These are phyloP conservation scores for Rhysida immarginata DNA, from an alignment of 1,140 invertebrate species.

Conservation along the genomic window DNA sequence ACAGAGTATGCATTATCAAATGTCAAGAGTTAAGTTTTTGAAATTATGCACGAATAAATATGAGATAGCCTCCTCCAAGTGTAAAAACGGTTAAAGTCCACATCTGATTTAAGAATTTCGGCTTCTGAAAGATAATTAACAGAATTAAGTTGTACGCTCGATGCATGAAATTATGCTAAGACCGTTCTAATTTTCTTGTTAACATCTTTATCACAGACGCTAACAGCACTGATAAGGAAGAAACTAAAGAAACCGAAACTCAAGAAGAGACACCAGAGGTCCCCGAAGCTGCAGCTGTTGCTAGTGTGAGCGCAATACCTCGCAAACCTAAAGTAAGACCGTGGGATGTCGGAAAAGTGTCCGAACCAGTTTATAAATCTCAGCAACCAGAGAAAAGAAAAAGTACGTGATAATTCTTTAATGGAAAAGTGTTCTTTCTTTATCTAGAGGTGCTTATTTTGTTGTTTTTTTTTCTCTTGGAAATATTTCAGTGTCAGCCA, in stretches of 20 bases:
- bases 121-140: too few relatives aligned
- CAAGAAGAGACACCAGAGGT: conserved; percentile 5
- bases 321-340: conserved; percentile 19
- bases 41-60: too few relatives aligned
- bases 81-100: too few relatives aligned
- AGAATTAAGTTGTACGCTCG: neutral
- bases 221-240: conserved; percentile 12
- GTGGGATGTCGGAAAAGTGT: conserved; percentile 26
- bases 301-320: too few relatives aligned
- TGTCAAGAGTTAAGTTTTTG: too few relatives aligned
- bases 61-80: too few relatives aligned
- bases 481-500: neutral
- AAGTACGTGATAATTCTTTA: conserved; percentile 8
- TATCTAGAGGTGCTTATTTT: neutral
- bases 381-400: neutral
- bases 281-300: conserved; percentile 9
- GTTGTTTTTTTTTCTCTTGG: neutral
- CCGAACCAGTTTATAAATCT: conserved; percentile 13
- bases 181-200: conserved; percentile 17
- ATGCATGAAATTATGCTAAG: conserved; percentile 49
- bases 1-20: too few relatives aligned
- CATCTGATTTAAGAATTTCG: conserved; percentile 5
- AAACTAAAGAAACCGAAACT: conserved; percentile 12
- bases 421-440: too few relatives aligned
- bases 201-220: conserved; percentile 21